Evolutionary conservation across 2,113 vertebrate genomes (phyloP), one percentile per base, ranked within the genome.

Genomic region (Scopus umbretta): DNA sequence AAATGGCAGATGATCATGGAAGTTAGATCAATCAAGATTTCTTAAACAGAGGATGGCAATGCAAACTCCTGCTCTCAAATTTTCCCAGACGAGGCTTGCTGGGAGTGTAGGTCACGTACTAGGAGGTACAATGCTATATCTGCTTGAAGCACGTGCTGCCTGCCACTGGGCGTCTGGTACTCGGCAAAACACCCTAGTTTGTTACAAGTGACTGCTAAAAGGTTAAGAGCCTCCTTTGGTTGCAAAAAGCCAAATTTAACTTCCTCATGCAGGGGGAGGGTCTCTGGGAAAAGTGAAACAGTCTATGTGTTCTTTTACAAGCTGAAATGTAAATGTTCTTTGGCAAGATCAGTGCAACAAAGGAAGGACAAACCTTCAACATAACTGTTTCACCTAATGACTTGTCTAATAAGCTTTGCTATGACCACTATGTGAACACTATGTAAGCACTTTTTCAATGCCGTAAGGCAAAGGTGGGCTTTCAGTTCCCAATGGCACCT

Each of bases 361-460:
- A 75, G 6, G 30, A 67, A 75, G 49, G n/a, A 30, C 11, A 30
- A 56, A 66, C 49, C 19, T 79, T 76, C 45, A 91, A 8, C 0
- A 0, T 1, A 43, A 45, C 20, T 47, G 21, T 52, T 75, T 40
- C 5, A 25, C 23, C 40, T 62, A 53, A 53, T 38, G 62, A 36
- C 25, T 32, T 67, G 5, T 9, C 29, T 45, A 32, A 81, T 6
- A 17, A 68, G 16, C 25, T 95, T 62, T 70, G 21, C 29, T 66
- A 3, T 42, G 14, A 34, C 3, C 3, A 0, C 26, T 22, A 0
- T 4, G 7, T 42, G 14, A 34, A 2, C 3, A 0, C 26, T 22
- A 0, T 4, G 7, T 26, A 38, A 53, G 13, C 19, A 18, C 23
- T 12, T 71, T 67, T 79, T 72, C 29, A 34, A 7, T 62, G 42